Conservation (phyloP, 1,140 invertebrate species). For the Marisa cornuarietis region DNA sequence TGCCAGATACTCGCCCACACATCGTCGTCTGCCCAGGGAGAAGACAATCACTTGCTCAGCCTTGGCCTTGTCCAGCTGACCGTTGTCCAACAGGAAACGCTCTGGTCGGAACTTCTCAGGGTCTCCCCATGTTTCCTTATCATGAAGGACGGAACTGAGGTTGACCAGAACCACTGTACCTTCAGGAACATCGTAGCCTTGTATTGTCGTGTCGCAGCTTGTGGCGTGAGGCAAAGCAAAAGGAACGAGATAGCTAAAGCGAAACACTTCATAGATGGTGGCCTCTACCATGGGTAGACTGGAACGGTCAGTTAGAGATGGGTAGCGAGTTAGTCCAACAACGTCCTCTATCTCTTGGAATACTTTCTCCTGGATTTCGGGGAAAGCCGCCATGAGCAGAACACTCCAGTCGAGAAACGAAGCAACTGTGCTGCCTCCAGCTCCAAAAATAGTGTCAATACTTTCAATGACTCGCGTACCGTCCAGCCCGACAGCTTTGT, state of each 20-base stretch:
- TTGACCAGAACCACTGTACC: slow-evolving; percentile 59
- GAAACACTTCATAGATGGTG: slow-evolving; percentile 65
- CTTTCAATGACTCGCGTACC: slow-evolving; percentile 5
- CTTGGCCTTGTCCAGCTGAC: slow-evolving; percentile 63
- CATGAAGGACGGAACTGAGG: slow-evolving; percentile 49
- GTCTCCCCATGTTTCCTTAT: slow-evolving; percentile 71
- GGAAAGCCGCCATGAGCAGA: slow-evolving; percentile 80
- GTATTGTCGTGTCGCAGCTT: slow-evolving; percentile 43
- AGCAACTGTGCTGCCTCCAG: slow-evolving; percentile 87
- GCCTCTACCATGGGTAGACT: slow-evolving; percentile 20
- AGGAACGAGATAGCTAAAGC: slow-evolving; percentile 41
- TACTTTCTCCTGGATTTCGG: slow-evolving; percentile 78
- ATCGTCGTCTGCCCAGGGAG: slow-evolving; percentile 36
- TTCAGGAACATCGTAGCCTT: slow-evolving; percentile 59
- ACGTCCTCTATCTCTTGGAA: slow-evolving; percentile 83
- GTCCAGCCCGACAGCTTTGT: slow-evolving; percentile 7
- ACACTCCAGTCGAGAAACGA: slow-evolving; percentile 86
- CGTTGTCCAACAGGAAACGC: slow-evolving; percentile 76
- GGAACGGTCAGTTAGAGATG: slow-evolving; percentile 53
- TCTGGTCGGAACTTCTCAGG: slow-evolving; percentile 79
- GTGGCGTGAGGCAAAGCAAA: slow-evolving; percentile 41
- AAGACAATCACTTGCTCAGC: slow-evolving; percentile 28
- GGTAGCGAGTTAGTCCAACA: slow-evolving; percentile 79
- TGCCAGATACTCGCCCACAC: slow-evolving; percentile 44
- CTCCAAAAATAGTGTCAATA: slow-evolving; percentile 80